Evolutionary conservation across 64 coral and sea anemone genomes (phyloP).

Genomic region (Orbicella faveolata): DNA sequence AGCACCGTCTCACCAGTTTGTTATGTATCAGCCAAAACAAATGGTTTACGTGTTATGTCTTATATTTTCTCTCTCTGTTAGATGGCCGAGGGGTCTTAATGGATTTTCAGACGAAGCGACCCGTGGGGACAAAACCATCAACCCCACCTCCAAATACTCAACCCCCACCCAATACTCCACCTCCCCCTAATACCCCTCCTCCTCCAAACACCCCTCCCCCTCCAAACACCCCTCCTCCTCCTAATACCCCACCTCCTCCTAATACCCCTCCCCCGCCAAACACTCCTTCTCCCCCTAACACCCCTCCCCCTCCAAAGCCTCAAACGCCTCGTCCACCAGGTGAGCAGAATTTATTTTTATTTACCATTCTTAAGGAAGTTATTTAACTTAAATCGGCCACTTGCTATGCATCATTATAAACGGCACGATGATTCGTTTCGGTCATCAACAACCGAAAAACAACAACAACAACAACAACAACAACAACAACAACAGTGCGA

Average conservation of each 20-base stretch:
- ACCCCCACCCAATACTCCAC: slow-evolving; percentile 31
- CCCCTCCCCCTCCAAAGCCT: slow-evolving; percentile 43
- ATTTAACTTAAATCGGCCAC: no score
- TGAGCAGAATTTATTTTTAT: slow-evolving; percentile 1
- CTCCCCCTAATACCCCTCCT: slow-evolving; percentile 12
- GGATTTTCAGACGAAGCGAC: slow-evolving; percentile 80
- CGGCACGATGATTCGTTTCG: no score
- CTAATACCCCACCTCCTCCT: slow-evolving; percentile 37
- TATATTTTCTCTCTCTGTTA: slow-evolving; percentile 13
- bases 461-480: no score
- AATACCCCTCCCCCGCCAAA: slow-evolving; percentile 21
- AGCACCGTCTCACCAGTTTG: no score
- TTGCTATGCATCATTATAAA: no score
- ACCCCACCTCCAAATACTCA: slow-evolving; percentile 24
- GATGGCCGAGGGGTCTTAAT: slow-evolving; percentile 74
- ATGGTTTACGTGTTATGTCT: background rate
- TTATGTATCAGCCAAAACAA: no score
- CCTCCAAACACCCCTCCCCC: slow-evolving; percentile 29
- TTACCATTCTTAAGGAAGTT: background rate
- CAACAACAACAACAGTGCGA: no score
- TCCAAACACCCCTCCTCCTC: slow-evolving; percentile 42
- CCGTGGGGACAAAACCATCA: slow-evolving; percentile 52
- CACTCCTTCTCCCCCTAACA: slow-evolving; percentile 26
- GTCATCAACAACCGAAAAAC: no score
- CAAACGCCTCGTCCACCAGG: slow-evolving; percentile 42